A percentile compares a stretch with the other conserved stretches of the same genome.
Evolutionary conservation across 2,113 vertebrate species (phyloP).

Genomic region (Amazona guildingii): DNA sequence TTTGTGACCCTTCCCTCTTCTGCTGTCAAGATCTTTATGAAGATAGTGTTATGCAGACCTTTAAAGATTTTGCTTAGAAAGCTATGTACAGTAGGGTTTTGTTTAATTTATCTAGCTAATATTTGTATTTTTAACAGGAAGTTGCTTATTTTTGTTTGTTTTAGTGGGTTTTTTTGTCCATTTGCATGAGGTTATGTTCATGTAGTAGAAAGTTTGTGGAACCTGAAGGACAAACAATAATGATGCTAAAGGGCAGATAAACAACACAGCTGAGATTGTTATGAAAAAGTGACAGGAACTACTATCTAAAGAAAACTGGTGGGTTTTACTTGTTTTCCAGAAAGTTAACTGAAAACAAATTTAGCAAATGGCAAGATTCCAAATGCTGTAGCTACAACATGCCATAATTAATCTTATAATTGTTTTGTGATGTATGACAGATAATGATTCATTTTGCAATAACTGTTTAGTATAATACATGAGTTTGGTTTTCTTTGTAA

Average conservation of each 20-base stretch:
- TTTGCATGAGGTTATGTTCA: not conserved
- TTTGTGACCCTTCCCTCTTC: not conserved
- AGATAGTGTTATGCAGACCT: not conserved
- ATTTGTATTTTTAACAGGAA: not conserved
- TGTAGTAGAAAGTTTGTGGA: not conserved
- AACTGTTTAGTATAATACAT: not conserved
- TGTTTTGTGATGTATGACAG: not conserved
- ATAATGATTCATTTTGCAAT: constrained; percentile 4
- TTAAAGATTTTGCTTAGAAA: not conserved
- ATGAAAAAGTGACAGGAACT: not conserved
- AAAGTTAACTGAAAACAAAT: not conserved
- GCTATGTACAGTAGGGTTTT: not conserved
- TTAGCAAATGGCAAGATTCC: not conserved
- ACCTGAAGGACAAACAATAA: not conserved
- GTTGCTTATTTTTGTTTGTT: not conserved
- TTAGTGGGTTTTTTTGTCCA: fast-evolving
- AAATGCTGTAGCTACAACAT: not conserved
- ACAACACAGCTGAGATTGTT: not conserved
- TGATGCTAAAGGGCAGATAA: not conserved
- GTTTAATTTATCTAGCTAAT: not conserved
- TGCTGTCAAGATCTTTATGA: not conserved
- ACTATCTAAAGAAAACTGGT: not conserved
- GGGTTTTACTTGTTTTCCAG: not conserved
- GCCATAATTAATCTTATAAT: not conserved
- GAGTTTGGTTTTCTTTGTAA: not conserved